Base-by-base conservation (phyloP, 2,888 invertebrate species). In the Leuctra nigra region DNA sequence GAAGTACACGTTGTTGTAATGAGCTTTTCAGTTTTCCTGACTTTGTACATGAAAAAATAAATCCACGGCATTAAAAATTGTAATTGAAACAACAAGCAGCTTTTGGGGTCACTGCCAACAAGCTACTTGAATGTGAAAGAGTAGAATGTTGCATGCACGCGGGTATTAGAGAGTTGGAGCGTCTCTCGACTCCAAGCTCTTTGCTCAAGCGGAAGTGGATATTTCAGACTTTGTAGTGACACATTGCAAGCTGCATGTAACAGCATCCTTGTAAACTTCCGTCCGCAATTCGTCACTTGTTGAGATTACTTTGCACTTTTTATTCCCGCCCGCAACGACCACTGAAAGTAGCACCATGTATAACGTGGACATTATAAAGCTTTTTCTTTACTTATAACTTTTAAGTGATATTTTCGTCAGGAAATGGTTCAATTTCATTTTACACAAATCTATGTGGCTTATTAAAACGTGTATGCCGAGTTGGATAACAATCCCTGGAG, bases 211-310 rank as follows among this genome's bases (percentile, higher is more conserved):
- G 44, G 44, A 44, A 44, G 44, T 20, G 44, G 3, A 20, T 44
- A 22, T 44, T 44, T 44, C 44, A 44, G 44, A 44, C 44, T 44
- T 16, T 23, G 44, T 35, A 16, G 20, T 50, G 50, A 50, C 50
- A 50, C 33, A 50, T 35, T 33, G 50, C 33, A 50, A 44, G 44
- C 23, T 44, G 44, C 44, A 44, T 4, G 44, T 44, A 44, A 44
- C 20, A 44, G 33, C 50, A 35, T 50, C 33, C 50, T 50, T 20
- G 6, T 16, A 22, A 22, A 22, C 50, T 50, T 50, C 50, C 50
- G 50, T 33, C 50, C 50, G 50, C 50, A 13, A 29, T 29, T 23
- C 50, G 50, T 50, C 50, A 50, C 9, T 35, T 44, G 7, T 20
- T 4, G 23, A 44, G 44, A 44, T 44, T 44, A 23, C 39, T 39